Evolutionary conservation across 2,113 vertebrate species (phyloP), one percentile per base, ranked within the genome.

Genomic region (Microtus montanus): DNA sequence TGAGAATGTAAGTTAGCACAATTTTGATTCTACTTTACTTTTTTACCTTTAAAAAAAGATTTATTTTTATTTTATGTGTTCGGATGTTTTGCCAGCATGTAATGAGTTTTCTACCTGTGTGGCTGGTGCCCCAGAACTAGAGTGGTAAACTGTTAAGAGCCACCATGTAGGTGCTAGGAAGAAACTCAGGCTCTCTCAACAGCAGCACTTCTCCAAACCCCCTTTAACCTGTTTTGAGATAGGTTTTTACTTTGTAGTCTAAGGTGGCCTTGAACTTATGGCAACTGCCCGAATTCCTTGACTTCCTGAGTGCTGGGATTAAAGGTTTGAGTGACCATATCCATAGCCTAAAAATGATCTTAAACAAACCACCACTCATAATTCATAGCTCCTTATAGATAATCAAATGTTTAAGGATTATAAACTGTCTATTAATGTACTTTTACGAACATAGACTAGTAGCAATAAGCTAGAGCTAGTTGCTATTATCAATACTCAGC

Each of bases 301-400:
- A 63, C n/a, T 12, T 74, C 17, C 52, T 80, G 52, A 82, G 35
- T 82, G 79, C 54, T 58, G 33, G 11, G 4, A 52, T 54, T 52
- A 58, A 7, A 82, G 52, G 35, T n/a, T n/a, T 35, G 35, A 82
- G 79, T 80, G 78, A 14, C 35, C 49, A 58, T 58, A 58, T 82
- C 52, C 54, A 35, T 20, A 61, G 52, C 79, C 22, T 83, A 83
- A 94, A 91, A 96, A 54, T 79, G 28, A 93, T n/a, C 94, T 92
- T 73, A 93, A 83, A 93, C 74, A 73, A 94, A 85, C 54, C 33
- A 94, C 70, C 44, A 61, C 87, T 89, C 28, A 87, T 22, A 77
- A 80, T 85, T 85, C 78, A 84, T 41, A 68, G 92, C 83, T 90
- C 61, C 63, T 83, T 71, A 8, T 28, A 83, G 30, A 33, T 28